Evolutionary conservation across 2,797 vertebrate species (phyloP), one percentile per base, ranked within the genome.

Genomic region (Oreochromis grahami): DNA sequence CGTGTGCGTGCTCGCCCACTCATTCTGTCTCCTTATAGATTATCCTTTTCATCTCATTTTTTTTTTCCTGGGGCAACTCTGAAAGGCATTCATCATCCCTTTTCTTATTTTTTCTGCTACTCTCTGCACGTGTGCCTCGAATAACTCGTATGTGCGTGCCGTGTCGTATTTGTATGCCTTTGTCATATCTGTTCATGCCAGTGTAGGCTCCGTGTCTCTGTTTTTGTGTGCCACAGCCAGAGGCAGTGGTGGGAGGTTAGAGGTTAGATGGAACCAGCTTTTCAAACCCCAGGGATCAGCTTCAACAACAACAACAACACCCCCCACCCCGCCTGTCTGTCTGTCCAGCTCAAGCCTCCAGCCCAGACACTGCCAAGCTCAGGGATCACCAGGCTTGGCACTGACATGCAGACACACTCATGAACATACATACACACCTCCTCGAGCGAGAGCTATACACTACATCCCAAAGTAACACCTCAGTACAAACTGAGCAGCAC

Each of bases 221-320:
- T 26, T 1, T 76, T 48, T 77, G 82, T 70, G 70, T 77, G 82
- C 60, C 56, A 51, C 82, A 86, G 82, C 82, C 85, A 60, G 81
- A 58, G 82, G 88, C 48, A 2, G 13, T 50, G 26, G 76, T 78
- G 82, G 78, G 70, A 84, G 89, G 89, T 82, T 32, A 88, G 70
- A 86, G 86, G 85, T 91, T 65, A 85, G 87, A 60, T 83, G 19
- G 38, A 84, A 24, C 80, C 36, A n/a, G 60, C 81, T 85, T 82
- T 83, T 82, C 43, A 77, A 86, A 88, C 88, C 82, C 80, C 21
- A 7, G 78, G 84, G 91, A 90, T 87, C 38, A 81, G 43, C 72
- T 78, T 79, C 13, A 7, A 87, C 85, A 81, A 87, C 74, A 81
- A 87, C 74, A 84, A 78, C 82, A 89, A 76, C 79, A 60, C 9